Conservation (phyloP, 2,888 invertebrate species). For the Calliphora vomitoria region DNA sequence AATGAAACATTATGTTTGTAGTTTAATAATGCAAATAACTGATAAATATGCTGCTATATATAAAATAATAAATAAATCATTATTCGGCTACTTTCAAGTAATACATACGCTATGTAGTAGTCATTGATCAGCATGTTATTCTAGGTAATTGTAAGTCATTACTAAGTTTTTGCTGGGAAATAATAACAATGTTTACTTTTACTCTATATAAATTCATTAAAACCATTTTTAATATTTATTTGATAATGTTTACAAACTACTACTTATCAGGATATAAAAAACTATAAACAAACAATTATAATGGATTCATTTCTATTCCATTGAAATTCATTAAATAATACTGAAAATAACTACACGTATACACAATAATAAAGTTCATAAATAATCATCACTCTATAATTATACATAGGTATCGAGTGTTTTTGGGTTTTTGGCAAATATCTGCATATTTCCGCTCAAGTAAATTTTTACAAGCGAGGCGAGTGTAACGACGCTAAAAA, state of each 20-base stretch:
- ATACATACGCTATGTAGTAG: no score
- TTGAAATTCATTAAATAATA: background rate
- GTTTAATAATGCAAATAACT: no score
- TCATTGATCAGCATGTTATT: no score
- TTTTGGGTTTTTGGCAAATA: constrained; percentile 6
- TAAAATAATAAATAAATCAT: no score
- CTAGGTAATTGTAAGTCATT: no score
- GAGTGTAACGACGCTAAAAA: background rate
- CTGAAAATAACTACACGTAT: background rate
- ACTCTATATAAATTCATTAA: no score
- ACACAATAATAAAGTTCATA: background rate
- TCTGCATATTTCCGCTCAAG: background rate
- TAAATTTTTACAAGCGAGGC: background rate
- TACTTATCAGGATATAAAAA: background rate
- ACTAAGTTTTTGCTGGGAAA: no score
- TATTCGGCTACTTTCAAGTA: no score
- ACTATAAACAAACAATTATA: background rate
- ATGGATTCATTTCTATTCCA: background rate
- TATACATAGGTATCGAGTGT: background rate
- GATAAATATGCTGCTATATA: no score
- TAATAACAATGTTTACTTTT: no score
- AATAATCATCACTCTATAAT: constrained; percentile 7
- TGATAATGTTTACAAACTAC: background rate
- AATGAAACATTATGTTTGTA: no score
- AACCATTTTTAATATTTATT: no score